Evolutionary conservation across 1,140 invertebrate species (phyloP), one percentile per base, ranked within the genome.

Genomic region (Lutraria rhynchaena): DNA sequence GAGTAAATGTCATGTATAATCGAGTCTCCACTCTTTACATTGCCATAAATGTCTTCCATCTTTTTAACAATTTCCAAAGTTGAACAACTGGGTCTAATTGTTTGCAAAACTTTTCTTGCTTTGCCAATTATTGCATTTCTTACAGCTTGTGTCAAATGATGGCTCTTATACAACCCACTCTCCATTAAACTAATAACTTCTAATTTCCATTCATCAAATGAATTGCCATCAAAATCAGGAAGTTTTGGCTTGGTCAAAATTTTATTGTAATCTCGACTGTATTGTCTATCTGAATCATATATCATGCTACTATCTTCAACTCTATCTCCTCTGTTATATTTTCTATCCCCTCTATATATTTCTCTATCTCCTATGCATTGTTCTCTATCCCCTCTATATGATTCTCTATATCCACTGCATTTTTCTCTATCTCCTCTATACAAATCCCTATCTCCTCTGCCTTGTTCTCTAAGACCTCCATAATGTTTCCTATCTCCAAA

Each of bases 1-100:
- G 73, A 49, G 17, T 60, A 75, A 51, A 61, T 41, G 2, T 75
- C 13, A 1, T 75, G 73, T 22, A 75, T 49, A 11, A 75, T 33
- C 2, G 0, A n/a, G 17, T 75, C 73, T 3, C 35, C 58, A 29
- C 11, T 63, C 29, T n/a, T 29, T 1, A 75, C 33, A 29, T 75
- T 49, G 4, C 57, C 58, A 46, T 46, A 75, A 0, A 46, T 7
- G 27, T 61, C 73, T 15, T 63, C 27, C 15, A 60, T 22, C 49
- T 75, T 75, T 15, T 29, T 31, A 1, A 75, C 24, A 17, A 75
- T 75, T 22, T 61, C 73, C 0, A 27, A 7, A 46, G 53, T 33
- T 0, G 58, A 19, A 31, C n/a, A 37, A 1, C 19, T 24, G 0
- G 73, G 53, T 51, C 22, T 29, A 19, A 75, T 46, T 5, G 44